Evolutionary conservation across 2,888 invertebrate species (phyloP), one percentile per base, ranked within the genome.

Genomic region (Zelleria hepariella): DNA sequence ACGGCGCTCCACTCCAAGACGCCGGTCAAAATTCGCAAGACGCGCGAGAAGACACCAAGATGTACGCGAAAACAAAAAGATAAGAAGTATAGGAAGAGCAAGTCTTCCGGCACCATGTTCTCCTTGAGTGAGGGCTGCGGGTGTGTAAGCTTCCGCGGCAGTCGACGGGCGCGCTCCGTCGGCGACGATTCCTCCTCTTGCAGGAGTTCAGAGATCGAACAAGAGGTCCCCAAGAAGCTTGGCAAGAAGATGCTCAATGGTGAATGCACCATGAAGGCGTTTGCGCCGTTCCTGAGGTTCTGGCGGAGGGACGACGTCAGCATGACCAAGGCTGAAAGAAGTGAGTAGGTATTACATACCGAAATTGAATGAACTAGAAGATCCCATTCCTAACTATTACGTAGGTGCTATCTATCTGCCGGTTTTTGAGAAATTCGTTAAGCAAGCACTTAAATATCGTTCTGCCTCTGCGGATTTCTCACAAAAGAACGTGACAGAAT

Each of bases 311-410:
- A 92, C 66, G 92, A 93, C 65, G 91, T 93, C 78, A 93, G 93
- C 82, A 94, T 94, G 93, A 93, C 93, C 23, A 93, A 93, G 77
- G 92, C 93, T 60, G 94, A 94, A 82, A 90, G 93, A 88, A 93
- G 94, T 94, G 80, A 93, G 92, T 80, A n/a, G n/a, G n/a, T n/a
- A n/a, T n/a, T n/a, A n/a, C n/a, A n/a, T n/a, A n/a, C n/a, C n/a
- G n/a, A n/a, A n/a, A n/a, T n/a, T n/a, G n/a, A n/a, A n/a, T n/a
- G n/a, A n/a, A n/a, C n/a, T n/a, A n/a, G n/a, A n/a, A n/a, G n/a
- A n/a, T n/a, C n/a, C n/a, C n/a, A n/a, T n/a, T n/a, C n/a, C n/a
- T n/a, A n/a, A n/a, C n/a, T n/a, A n/a, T n/a, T n/a, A n/a, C n/a
- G n/a, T n/a, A n/a, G n/a, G n/a, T n/a, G n/a, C n/a, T n/a, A n/a